Base-by-base conservation (phyloP, 2,797 vertebrate species). In the Peromyscus nudipes region DNA sequence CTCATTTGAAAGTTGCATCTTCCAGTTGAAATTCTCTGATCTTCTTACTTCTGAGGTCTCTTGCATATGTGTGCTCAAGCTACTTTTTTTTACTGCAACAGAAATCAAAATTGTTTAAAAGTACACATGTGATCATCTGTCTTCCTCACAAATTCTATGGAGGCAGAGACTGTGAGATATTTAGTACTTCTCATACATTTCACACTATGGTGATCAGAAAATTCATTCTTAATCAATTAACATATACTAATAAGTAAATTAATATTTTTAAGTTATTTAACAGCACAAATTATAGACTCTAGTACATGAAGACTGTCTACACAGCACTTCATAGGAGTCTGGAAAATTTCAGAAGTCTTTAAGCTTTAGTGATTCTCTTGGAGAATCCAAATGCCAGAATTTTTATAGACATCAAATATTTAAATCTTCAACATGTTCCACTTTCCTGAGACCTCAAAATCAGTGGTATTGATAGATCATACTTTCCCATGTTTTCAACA, bases 271-370 rank as follows among this genome's bases (percentile, higher is more conserved):
- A 86, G 21, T 37, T 65, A 12, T 0, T 62, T 79, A 11, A 92
- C 2, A 81, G 2, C 11, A 90, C 49, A 88, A 3, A 37, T 40
- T 86, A 2, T 3, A 95, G 9, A 40, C 17, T 49, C 2, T 43
- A 9, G 0, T 31, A 17, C 86, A 17, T 11, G 4, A 2, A 0
- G 43, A 62, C 10, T 1, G 2, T 81, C 8, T 2, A 57, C 3
- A 62, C 71, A 49, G 17, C 19, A 85, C 43, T 69, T 14, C 1
- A 40, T 1, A 75, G 77, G 9, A 1, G 69, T 91, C 2, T 83
- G 31, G 6, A 37, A 23, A 83, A 21, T 23, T 31, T 46, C 60
- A 49, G 14, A 91, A 17, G 1, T 73, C 4, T 37, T 94, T 1
- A 55, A 60, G 49, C 64, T 6, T 84, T 92, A 57, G 12, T 88